Conservation (phyloP, 1,140 invertebrate species). For the Caligus rogercresseyi region DNA sequence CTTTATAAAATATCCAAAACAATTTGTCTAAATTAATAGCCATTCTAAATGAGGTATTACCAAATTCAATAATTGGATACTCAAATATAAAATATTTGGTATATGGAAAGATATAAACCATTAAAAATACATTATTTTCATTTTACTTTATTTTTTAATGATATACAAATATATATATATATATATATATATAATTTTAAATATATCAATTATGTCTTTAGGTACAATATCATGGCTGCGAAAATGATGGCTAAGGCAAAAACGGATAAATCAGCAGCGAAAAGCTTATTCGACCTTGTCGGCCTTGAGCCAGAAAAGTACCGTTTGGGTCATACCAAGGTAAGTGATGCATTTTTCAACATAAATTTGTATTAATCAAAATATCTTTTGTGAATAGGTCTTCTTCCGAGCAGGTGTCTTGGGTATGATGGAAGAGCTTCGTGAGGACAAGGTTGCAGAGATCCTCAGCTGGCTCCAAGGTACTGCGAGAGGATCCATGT, state of each 20-base stretch:
- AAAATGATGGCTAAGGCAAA: constrained; percentile 33
- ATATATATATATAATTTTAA: neutral
- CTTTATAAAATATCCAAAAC: no score
- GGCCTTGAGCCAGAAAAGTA: constrained; percentile 54
- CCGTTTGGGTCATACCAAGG: constrained; percentile 34
- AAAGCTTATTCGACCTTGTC: constrained; percentile 64
- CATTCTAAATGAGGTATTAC: no score
- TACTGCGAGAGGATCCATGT: constrained; percentile 62
- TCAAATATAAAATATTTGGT: no score
- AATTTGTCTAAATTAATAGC: no score
- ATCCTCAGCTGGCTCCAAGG: constrained; percentile 98
- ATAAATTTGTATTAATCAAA: neutral
- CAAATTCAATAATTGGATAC: no score
- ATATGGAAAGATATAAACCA: no score
- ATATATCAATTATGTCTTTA: neutral
- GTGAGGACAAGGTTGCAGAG: constrained; percentile 84
- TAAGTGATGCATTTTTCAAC: neutral
- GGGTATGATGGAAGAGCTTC: constrained; percentile 98
- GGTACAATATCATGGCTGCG: constrained; percentile 40
- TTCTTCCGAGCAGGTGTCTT: constrained; percentile 99
- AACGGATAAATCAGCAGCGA: constrained; percentile 56
- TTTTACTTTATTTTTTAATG: no score
- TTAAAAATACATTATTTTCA: no score
- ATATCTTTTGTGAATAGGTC: constrained; percentile 35
- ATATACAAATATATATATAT: neutral